Percentiles rank a stretch among this genome's conserved stretches.
phyloP scores from a whole-genome alignment of 2,113 vertebrate genomes.

The Prietella phreatophila region DNA sequence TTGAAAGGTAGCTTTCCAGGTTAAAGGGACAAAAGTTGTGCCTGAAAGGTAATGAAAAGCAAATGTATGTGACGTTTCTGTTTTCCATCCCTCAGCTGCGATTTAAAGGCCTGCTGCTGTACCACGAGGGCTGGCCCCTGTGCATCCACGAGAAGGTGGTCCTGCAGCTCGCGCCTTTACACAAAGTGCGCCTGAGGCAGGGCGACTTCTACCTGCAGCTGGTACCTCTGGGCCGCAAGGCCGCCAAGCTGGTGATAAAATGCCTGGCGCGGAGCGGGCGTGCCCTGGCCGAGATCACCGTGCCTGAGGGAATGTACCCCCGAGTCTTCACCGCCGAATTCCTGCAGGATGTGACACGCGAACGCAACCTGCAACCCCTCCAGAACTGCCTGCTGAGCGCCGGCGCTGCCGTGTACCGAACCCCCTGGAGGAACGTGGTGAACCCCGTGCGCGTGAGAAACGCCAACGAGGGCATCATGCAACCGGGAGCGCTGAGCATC shows the following conservation, averaged over 20 bases:
- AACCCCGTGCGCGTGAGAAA: conserved; percentile 74
- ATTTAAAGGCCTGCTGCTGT: conserved; percentile 76
- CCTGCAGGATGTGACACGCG: conserved; percentile 75
- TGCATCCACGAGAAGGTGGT: conserved; percentile 79
- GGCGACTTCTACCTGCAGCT: conserved; percentile 83
- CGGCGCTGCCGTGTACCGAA: conserved; percentile 72
- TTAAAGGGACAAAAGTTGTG: not conserved
- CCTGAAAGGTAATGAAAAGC: not conserved
- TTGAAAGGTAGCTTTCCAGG: too few relatives aligned
- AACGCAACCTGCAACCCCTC: conserved; percentile 71
- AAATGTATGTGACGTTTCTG: not conserved
- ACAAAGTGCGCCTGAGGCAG: conserved; percentile 75
- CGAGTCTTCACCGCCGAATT: conserved; percentile 78
- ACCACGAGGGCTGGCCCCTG: conserved; percentile 81
- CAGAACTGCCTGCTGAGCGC: conserved; percentile 79
- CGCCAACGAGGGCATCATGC: conserved; percentile 70
- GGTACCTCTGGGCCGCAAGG: conserved; percentile 72
- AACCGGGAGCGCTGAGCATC: conserved; percentile 57
- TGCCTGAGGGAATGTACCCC: conserved; percentile 78
- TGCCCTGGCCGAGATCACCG: conserved; percentile 73
- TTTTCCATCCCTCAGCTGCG: conserved; percentile 66
- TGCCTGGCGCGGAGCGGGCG: conserved; percentile 75
- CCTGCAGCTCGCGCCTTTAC: conserved; percentile 76
- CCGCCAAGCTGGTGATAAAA: conserved; percentile 79
- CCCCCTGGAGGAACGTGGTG: conserved; percentile 78